A percentile compares a stretch with the other conserved stretches of the same genome.
phyloP scores from a whole-genome alignment of 2,888 invertebrate genomes.

The Trichopria drosophilae region DNA sequence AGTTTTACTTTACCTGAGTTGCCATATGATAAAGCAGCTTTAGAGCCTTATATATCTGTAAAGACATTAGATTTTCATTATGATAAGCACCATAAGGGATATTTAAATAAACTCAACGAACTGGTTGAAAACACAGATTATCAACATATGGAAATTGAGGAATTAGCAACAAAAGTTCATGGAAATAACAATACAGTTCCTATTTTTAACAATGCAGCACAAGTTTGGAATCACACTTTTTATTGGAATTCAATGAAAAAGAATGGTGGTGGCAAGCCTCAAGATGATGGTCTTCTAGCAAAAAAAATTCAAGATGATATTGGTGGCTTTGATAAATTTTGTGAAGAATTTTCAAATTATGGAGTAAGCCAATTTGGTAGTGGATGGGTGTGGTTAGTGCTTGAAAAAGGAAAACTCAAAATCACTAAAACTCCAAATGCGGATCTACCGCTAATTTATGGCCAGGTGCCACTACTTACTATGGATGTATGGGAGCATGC shows the following conservation, averaged over 20 bases:
- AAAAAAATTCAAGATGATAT: constrained; percentile 19
- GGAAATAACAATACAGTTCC: constrained; percentile 4
- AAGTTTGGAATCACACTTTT: constrained; percentile 20
- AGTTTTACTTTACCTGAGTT: constrained; percentile 17
- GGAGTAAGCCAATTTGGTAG: constrained; percentile 19
- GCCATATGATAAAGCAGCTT: constrained; percentile 12
- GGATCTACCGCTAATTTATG: constrained; percentile 13
- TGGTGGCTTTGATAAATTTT: constrained; percentile 18
- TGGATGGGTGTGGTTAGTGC: constrained; percentile 21
- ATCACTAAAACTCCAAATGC: constrained; percentile 21
- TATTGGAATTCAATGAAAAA: constrained; percentile 20
- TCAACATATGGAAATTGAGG: constrained; percentile 14
- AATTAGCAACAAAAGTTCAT: constrained; percentile 18
- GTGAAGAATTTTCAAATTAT: constrained; percentile 15
- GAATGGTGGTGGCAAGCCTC: constrained; percentile 13
- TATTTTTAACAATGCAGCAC: constrained; percentile 14
- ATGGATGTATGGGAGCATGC: constrained; percentile 20
- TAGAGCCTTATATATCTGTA: constrained; percentile 15
- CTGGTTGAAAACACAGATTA: constrained; percentile 8
- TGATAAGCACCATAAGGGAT: constrained; percentile 15
- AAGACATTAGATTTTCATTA: constrained; percentile 14
- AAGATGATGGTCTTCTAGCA: constrained; percentile 15
- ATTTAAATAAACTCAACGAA: constrained; percentile 16
- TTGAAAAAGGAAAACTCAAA: constrained; percentile 13
- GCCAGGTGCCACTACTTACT: constrained; percentile 15